A percentile compares a stretch with the other conserved stretches of the same genome.
These are phyloP conservation scores for Scaptomyza montana DNA, from an alignment of 1,140 invertebrate species.

Conservation along the genomic window DNA sequence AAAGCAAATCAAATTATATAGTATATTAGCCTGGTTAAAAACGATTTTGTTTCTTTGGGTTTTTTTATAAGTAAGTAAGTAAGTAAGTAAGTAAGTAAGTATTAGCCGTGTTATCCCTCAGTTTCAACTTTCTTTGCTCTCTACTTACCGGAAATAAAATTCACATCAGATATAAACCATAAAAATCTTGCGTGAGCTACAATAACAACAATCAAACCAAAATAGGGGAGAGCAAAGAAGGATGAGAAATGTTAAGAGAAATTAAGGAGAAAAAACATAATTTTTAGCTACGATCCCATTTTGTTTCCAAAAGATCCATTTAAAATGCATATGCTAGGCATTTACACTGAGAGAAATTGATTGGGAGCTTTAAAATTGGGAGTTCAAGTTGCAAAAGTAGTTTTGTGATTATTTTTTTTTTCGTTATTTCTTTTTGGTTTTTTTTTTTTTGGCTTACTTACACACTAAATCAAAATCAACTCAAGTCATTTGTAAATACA, in stretches of 20 bases:
- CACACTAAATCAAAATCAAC: conserved; percentile 50
- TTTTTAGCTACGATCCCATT: neutral
- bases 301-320: neutral
- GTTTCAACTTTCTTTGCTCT: conserved; percentile 15
- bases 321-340: neutral
- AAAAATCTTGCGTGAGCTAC: conserved; percentile 51
- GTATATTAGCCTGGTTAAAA: conserved; percentile 32
- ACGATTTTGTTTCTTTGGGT: neutral
- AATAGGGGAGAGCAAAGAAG: conserved; percentile 14
- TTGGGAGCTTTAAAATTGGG: neutral
- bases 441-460: conserved; percentile 40
- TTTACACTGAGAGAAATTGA: conserved; percentile 51
- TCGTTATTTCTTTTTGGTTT: neutral
- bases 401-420: conserved; percentile 3
- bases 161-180: conserved; percentile 52
- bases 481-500: conserved; percentile 36
- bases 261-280: conserved; percentile 5
- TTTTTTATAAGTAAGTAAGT: conserved; percentile 9
- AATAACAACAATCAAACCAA: conserved; percentile 47
- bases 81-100: neutral
- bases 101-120: conserved; percentile 18
- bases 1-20: conserved; percentile 44
- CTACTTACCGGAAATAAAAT: conserved; percentile 76
- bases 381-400: neutral
- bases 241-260: neutral